Evolutionary conservation across 2,888 invertebrate genomes (phyloP).

Genomic region (Tricholauxania praeusta): DNA sequence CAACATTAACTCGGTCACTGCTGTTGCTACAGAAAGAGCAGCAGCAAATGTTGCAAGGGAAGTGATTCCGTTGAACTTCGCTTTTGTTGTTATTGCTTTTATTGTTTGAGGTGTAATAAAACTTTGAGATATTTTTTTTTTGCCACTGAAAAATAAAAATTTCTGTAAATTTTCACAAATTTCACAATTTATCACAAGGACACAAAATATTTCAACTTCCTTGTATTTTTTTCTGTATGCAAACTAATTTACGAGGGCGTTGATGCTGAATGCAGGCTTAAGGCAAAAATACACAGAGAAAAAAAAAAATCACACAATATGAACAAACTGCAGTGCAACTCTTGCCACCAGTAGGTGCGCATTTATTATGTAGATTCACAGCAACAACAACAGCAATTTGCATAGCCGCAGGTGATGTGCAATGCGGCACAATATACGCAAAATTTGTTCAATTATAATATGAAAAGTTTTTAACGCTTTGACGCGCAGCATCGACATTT

Average conservation of each 20-base stretch:
- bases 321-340: background rate
- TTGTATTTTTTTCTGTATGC: background rate
- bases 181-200: constrained; percentile 32
- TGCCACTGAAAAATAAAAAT: background rate
- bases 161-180: constrained; percentile 33
- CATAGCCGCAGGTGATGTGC: constrained; percentile 11
- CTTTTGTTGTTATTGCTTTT: too few relatives aligned
- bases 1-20: too few relatives aligned
- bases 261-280: constrained; percentile 25
- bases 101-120: too few relatives aligned
- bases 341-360: background rate
- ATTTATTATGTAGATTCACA: constrained; percentile 12
- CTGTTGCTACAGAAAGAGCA: too few relatives aligned
- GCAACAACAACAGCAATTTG: constrained; percentile 6
- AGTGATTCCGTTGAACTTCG: too few relatives aligned
- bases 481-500: too few relatives aligned
- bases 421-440: too few relatives aligned
- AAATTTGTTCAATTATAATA: too few relatives aligned
- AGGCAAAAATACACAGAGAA: constrained; percentile 3
- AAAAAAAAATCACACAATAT: background rate
- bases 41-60: too few relatives aligned
- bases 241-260: constrained; percentile 24
- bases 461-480: too few relatives aligned
- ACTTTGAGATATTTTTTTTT: too few relatives aligned
- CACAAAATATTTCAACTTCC: background rate